A percentile compares a stretch with the other conserved stretches of the same genome.
These are phyloP conservation scores for Trilocha varians DNA, from an alignment of 2,888 invertebrate genomes.

Conservation along the genomic window DNA sequence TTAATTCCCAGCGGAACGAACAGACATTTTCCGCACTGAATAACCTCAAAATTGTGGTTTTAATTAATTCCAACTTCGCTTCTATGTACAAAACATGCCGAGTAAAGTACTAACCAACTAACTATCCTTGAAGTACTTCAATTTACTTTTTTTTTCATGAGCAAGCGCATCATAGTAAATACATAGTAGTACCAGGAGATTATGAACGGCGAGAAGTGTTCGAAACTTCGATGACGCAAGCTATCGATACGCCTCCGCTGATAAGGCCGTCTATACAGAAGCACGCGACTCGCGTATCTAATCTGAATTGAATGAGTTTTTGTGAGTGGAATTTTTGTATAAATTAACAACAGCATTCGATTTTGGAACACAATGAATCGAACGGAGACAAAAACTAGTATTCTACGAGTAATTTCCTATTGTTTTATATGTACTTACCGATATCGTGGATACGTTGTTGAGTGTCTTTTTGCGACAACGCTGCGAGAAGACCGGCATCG, in stretches of 20 bases:
- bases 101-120: neutral
- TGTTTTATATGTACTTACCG: slow-evolving; percentile 44
- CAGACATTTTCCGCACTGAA: neutral
- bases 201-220: slow-evolving; percentile 43
- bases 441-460: slow-evolving; percentile 71
- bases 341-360: neutral
- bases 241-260: slow-evolving; percentile 17
- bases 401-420: slow-evolving; percentile 1
- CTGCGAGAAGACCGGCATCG: slow-evolving; percentile 73
- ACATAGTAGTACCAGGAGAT: slow-evolving; percentile 63
- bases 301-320: slow-evolving; percentile 9
- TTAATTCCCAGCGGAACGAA: neutral
- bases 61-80: neutral
- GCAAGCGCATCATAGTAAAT: slow-evolving; percentile 60
- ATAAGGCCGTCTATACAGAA: slow-evolving; percentile 16
- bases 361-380: neutral
- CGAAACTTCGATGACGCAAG: slow-evolving; percentile 23
- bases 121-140: slow-evolving; percentile 28
- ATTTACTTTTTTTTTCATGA: slow-evolving; percentile 54
- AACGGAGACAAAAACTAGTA: neutral
- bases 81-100: neutral
- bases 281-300: slow-evolving; percentile 6
- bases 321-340: neutral
- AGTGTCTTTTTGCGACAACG: slow-evolving; percentile 72
- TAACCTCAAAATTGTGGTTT: neutral